Evolutionary conservation across 2,113 vertebrate species (phyloP), one percentile per base, ranked within the genome.

Genomic region (Cololabis saira): DNA sequence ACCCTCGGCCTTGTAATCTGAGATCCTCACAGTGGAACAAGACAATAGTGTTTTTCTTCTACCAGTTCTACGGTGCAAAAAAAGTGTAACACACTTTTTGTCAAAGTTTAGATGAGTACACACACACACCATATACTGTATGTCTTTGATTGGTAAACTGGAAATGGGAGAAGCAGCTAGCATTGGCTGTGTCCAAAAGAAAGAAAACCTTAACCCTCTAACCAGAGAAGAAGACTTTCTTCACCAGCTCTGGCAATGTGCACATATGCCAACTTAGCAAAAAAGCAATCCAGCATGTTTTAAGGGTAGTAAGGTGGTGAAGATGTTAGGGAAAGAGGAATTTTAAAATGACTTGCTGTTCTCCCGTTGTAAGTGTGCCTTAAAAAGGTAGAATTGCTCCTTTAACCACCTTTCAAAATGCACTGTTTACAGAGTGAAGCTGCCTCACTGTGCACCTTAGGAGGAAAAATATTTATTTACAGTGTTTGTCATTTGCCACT

Each of bases 41-140:
- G 54, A 52, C 56, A 50, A n/a, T 33, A 27, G 30, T 11, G 15
- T n/a, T 10, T 55, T 64, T 65, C 30, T 60, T n/a, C 21, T 16
- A 52, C 18, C 41, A 59, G 42, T 37, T 21, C 13, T 40, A 43
- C 16, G 52, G 44, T 64, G 40, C 51, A 76, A 27, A n/a, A 63
- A 37, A 37, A 17, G 42, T 14, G 12, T 42, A 57, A 63, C 40
- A 72, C 14, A 33, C 17, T 51, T 48, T 55, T 50, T 42, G 40
- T 22, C 10, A 14, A 47, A 0, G 47, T 41, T 58, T 49, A 22
- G 44, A 67, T n/a, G 41, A 47, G 27, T 53, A 52, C 22, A 27
- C 19, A 22, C 19, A 56, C 13, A 48, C 13, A 19, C 16, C 9
- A 18, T 11, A 19, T 52, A 18, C 43, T 24, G n/a, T n/a, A n/a